phyloP scores from a whole-genome alignment of 2,888 invertebrate species.

The Thereva nobilitata region DNA sequence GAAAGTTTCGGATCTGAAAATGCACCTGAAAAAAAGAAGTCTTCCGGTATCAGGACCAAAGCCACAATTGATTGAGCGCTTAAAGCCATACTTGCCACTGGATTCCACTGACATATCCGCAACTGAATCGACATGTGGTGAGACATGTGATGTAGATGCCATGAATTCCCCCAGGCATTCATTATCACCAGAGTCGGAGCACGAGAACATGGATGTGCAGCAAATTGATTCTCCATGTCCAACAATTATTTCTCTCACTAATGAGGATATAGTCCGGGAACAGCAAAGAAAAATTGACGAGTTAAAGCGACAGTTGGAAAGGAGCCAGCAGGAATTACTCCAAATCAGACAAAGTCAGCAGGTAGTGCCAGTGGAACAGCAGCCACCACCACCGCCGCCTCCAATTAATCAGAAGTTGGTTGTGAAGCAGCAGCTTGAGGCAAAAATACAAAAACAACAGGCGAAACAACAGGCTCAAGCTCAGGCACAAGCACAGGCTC shows the following conservation, averaged over 20 bases:
- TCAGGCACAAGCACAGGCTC: constrained; percentile 45
- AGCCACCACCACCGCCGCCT: constrained; percentile 40
- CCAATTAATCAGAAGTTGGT: constrained; percentile 61
- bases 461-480: constrained; percentile 51
- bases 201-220: constrained; percentile 58
- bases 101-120: constrained; percentile 61
- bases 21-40: constrained; percentile 90
- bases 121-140: constrained; percentile 53
- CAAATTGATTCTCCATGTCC: constrained; percentile 54
- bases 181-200: constrained; percentile 48
- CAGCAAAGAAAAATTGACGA: constrained; percentile 88
- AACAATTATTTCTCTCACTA: constrained; percentile 54
- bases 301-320: constrained; percentile 77
- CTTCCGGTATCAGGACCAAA: constrained; percentile 96
- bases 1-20: constrained; percentile 94
- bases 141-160: constrained; percentile 53
- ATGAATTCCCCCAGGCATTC: constrained; percentile 50
- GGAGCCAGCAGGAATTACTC: constrained; percentile 76
- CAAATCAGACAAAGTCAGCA: constrained; percentile 64
- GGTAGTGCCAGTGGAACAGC: constrained; percentile 44
- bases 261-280: constrained; percentile 78
- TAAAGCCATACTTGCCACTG: constrained; percentile 70
- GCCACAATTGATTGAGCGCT: constrained; percentile 88
- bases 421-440: constrained; percentile 70
- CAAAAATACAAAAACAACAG: constrained; percentile 65